These are phyloP conservation scores for Centroberyx gerrardi DNA, from an alignment of 2,797 vertebrate genomes.

Conservation along the genomic window DNA sequence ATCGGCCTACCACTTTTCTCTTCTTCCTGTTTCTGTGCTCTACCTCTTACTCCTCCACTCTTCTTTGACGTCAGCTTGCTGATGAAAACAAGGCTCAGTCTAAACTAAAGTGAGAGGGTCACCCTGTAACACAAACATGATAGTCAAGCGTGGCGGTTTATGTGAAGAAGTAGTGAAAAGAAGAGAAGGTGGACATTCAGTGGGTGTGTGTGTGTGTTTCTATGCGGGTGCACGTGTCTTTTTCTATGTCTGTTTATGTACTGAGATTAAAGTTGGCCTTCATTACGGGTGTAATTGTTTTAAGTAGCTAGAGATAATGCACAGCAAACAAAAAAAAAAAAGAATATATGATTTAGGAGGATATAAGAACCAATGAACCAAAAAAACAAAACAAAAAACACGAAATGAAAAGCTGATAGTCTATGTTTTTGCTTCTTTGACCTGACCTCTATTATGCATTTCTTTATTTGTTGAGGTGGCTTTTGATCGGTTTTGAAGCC, in stretches of 20 bases:
- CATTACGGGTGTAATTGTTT: neutral
- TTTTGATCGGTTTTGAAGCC: too few relatives aligned
- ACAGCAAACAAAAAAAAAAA: neutral
- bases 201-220: constrained; percentile 16
- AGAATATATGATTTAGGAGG: too few relatives aligned
- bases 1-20: too few relatives aligned
- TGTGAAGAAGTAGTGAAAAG: neutral
- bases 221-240: constrained; percentile 26
- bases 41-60: too few relatives aligned
- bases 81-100: neutral
- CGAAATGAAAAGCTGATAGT: too few relatives aligned
- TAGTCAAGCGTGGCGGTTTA: neutral
- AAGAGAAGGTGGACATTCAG: constrained; percentile 20
- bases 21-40: too few relatives aligned
- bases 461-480: too few relatives aligned
- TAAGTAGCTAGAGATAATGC: neutral
- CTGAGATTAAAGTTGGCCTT: neutral
- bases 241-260: constrained; percentile 13
- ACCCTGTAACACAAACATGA: neutral
- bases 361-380: too few relatives aligned
- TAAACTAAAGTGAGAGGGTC: neutral
- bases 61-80: neutral
- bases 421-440: too few relatives aligned
- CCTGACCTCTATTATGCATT: too few relatives aligned
- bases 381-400: too few relatives aligned